Conservation (phyloP, 2,797 vertebrate genomes). For the Rhodeus uyekii region DNA sequence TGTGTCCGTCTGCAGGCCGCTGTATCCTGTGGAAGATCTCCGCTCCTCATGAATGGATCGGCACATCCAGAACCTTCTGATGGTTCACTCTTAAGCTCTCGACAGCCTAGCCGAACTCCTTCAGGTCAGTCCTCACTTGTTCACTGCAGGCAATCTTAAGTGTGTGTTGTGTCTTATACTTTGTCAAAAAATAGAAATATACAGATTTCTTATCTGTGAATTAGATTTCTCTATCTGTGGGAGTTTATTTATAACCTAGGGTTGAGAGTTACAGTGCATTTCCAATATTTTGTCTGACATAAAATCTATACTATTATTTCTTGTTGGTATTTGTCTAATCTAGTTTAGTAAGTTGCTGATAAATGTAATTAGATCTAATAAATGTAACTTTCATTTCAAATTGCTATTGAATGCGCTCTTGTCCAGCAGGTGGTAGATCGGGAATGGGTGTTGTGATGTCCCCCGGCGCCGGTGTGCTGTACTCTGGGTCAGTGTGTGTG, state of each 20-base stretch:
- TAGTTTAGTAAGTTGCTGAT: background rate
- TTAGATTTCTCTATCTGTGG: background rate
- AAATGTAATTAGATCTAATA: background rate
- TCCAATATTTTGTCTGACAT: background rate
- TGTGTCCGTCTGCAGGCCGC: constrained; percentile 82
- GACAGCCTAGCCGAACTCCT: background rate
- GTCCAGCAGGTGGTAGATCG: constrained; percentile 47
- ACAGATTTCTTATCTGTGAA: background rate
- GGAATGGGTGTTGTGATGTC: constrained; percentile 36
- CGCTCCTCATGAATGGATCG: constrained; percentile 40
- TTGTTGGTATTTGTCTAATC: background rate
- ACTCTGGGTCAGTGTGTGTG: constrained; percentile 82
- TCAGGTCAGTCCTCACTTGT: constrained; percentile 20
- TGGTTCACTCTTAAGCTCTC: background rate
- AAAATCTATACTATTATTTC: background rate
- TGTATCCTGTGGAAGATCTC: constrained; percentile 61
- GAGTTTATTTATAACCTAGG: background rate
- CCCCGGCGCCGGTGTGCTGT: constrained; percentile 63
- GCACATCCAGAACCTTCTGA: constrained; percentile 37
- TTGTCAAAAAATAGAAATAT: background rate
- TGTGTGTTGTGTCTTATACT: background rate
- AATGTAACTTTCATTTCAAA: background rate
- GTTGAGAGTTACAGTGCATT: background rate
- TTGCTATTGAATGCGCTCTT: background rate
- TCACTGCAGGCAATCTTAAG: background rate